A percentile compares a stretch with the other conserved stretches of the same genome.
These are phyloP conservation scores for Steinernema feltiae DNA, from an alignment of 1,140 invertebrate genomes.

Conservation along the genomic window DNA sequence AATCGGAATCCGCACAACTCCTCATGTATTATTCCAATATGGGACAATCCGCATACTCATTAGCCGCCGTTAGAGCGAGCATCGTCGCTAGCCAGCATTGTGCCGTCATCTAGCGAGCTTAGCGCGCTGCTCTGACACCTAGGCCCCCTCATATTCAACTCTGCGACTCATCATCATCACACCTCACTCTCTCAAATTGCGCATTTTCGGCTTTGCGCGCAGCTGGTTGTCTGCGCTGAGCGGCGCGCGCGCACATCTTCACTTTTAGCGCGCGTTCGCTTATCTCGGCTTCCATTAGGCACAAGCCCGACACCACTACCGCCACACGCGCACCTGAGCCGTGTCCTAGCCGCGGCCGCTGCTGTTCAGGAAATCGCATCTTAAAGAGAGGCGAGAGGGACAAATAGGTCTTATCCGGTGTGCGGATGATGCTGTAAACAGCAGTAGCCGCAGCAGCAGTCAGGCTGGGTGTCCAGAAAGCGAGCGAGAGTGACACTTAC, in stretches of 20 bases:
- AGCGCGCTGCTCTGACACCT: too few species aligned
- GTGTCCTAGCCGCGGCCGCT: too few species aligned
- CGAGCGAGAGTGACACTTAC: background rate
- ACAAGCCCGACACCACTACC: background rate
- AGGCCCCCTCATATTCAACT: too few species aligned
- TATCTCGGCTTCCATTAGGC: constrained; percentile 15
- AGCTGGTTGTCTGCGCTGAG: background rate
- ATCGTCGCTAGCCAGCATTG: too few species aligned
- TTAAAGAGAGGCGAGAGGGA: background rate
- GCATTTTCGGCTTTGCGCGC: background rate
- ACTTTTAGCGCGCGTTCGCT: background rate
- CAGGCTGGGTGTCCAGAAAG: background rate
- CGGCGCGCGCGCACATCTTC: background rate
- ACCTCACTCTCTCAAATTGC: background rate
- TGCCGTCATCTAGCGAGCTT: too few species aligned
- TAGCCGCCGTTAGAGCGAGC: too few species aligned
- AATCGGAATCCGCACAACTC: background rate
- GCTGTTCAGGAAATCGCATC: too few species aligned
- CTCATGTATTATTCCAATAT: constrained; percentile 10
- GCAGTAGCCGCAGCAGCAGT: background rate
- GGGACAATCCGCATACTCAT: constrained; percentile 12
- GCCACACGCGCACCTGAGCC: too few species aligned
- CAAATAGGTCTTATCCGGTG: constrained; percentile 10
- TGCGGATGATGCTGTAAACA: background rate
- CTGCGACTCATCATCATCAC: too few species aligned